phyloP scores from a whole-genome alignment of 2,888 invertebrate species.

The Rhynchonema sp. region DNA sequence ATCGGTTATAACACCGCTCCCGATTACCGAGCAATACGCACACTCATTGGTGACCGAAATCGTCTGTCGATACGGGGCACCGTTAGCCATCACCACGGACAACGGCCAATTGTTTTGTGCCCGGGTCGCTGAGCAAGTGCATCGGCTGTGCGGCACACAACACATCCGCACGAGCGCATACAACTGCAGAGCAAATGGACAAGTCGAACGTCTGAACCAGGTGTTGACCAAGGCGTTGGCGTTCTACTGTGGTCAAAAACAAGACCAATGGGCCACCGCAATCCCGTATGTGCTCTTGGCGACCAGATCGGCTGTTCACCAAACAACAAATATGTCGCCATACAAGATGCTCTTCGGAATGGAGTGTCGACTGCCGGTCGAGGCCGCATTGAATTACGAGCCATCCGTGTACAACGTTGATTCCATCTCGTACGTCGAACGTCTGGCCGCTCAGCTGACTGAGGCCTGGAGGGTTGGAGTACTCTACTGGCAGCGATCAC shows the following conservation, averaged over 20 bases:
- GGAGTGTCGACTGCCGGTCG: background rate
- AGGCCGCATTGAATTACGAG: background rate
- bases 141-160: background rate
- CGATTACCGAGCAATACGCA: background rate
- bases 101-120: background rate
- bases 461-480: background rate
- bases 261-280: background rate
- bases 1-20: background rate
- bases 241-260: background rate
- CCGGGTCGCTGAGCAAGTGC: background rate
- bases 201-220: background rate
- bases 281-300: background rate
- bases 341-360: background rate
- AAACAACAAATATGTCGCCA: background rate
- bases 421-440: background rate
- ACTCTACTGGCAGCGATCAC: background rate
- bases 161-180: background rate
- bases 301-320: background rate
- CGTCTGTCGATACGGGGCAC: background rate
- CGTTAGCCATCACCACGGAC: background rate
- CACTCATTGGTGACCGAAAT: background rate
- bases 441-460: background rate
- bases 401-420: background rate
- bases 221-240: background rate
- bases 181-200: background rate